phyloP scores from a whole-genome alignment of 1,140 invertebrate species.

The Trypoxylus dichotomus region DNA sequence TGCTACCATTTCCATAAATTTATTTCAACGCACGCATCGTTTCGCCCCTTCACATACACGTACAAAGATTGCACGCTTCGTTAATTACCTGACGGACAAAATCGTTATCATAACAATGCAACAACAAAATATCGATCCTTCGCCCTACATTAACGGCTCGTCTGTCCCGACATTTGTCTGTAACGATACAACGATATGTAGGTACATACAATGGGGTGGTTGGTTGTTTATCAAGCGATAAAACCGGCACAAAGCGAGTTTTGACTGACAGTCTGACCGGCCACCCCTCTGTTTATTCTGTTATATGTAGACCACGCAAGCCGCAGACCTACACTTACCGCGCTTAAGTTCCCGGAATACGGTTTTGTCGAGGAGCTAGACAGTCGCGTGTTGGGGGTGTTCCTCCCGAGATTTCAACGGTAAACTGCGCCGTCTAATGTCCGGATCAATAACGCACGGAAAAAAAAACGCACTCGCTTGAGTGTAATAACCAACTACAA shows the following conservation, averaged over 20 bases:
- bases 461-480: neutral
- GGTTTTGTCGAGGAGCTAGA: neutral
- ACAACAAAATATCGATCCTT: neutral
- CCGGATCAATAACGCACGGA: neutral
- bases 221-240: neutral
- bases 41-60: neutral
- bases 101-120: constrained; percentile 3
- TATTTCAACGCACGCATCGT: neutral
- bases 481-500: too few species aligned
- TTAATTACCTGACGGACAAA: neutral
- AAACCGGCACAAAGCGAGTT: neutral
- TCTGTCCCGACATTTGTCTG: neutral
- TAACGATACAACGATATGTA: neutral
- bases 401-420: neutral
- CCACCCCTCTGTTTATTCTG: neutral
- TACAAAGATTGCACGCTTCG: neutral
- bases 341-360: neutral
- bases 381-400: neutral
- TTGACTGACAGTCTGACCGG: neutral
- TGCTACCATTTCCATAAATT: neutral
- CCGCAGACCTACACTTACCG: neutral
- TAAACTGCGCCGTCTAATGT: neutral
- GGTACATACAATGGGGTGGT: neutral
- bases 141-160: neutral
- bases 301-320: neutral